phyloP scores from a whole-genome alignment of 2,113 vertebrate species.

The Pygoscelis antarcticus region DNA sequence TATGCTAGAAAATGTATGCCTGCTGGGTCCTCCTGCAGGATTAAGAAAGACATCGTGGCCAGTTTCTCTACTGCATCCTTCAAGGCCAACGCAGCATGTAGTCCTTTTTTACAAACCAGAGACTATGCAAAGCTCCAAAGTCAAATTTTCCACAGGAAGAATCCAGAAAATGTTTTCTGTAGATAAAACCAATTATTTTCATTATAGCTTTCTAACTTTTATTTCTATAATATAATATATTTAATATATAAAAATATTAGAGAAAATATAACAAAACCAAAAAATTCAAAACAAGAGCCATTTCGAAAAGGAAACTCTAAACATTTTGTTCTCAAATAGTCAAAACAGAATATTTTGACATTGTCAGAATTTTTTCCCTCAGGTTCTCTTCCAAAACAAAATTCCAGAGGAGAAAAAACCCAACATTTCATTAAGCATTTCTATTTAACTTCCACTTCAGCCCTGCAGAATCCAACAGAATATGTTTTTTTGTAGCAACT shows the following conservation, averaged over 20 bases:
- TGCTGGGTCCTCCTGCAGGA: neutral
- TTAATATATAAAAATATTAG: neutral
- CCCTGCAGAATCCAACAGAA: neutral
- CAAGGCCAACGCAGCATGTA: accelerated
- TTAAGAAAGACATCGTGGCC: neutral
- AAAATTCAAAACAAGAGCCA: slow-evolving; percentile 57
- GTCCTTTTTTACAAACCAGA: neutral
- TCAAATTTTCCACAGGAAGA: slow-evolving; percentile 10
- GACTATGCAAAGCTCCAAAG: neutral
- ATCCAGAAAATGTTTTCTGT: slow-evolving; percentile 12
- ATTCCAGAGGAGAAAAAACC: slow-evolving; percentile 39
- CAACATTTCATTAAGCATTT: neutral
- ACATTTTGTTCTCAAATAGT: slow-evolving; percentile 57
- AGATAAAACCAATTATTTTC: slow-evolving; percentile 3
- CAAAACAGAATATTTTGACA: slow-evolving; percentile 67
- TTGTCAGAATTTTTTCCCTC: slow-evolving; percentile 60
- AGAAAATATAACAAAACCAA: slow-evolving; percentile 12
- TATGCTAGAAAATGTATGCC: neutral
- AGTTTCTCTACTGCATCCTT: neutral
- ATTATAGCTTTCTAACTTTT: neutral
- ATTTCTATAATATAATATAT: neutral
- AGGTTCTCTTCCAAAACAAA: slow-evolving; percentile 67
- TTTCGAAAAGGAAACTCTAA: slow-evolving; percentile 35
- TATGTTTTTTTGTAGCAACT: neutral
- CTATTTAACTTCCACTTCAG: slow-evolving; percentile 3